Conservation (phyloP, 2,888 invertebrate genomes). For the Sarcophaga carnaria region DNA sequence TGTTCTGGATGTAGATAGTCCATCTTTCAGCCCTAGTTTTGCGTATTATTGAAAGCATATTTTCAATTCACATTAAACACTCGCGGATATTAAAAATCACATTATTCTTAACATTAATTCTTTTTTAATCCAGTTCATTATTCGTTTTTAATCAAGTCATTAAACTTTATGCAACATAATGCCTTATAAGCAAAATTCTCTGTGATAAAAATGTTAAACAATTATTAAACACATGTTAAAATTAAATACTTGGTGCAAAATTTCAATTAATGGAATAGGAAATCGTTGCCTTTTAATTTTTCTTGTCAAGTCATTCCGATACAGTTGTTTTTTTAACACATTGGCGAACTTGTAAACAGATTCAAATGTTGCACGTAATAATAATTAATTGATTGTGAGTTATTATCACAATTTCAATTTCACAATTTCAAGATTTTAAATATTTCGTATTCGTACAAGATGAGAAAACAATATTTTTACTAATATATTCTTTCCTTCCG, state of each 20-base stretch:
- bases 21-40: no score
- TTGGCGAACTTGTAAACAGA: conserved; percentile 23
- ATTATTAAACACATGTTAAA: conserved; percentile 2
- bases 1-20: no score
- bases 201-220: neutral
- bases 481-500: neutral
- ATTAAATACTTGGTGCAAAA: neutral
- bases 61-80: no score
- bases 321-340: neutral
- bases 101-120: no score
- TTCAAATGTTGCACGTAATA: conserved; percentile 69
- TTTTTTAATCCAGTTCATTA: neutral
- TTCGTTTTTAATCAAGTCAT: neutral
- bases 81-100: no score
- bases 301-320: conserved; percentile 39
- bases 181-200: neutral
- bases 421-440: neutral
- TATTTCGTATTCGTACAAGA: neutral
- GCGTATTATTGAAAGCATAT: no score
- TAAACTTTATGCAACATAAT: neutral
- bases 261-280: conserved; percentile 1
- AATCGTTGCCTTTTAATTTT: neutral
- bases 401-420: conserved; percentile 38
- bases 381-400: conserved; percentile 67
- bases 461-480: neutral